phyloP scores from a whole-genome alignment of 2,888 invertebrate genomes.

The Drosophila multiciliata region DNA sequence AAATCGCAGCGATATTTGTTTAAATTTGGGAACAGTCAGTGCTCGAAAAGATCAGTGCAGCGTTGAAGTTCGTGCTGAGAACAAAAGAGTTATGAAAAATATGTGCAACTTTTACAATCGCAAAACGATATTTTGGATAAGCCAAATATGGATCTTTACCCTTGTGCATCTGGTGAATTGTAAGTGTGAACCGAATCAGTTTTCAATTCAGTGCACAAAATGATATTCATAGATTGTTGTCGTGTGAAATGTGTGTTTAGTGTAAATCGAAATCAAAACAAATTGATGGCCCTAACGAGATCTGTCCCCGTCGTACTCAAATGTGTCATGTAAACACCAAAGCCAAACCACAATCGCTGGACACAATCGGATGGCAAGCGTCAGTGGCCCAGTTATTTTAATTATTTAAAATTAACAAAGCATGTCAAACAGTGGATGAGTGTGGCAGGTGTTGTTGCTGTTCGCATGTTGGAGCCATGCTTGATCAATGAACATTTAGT shows the following conservation, averaged over 20 bases:
- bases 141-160: neutral
- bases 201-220: constrained; percentile 6
- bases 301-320: constrained; percentile 9
- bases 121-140: constrained; percentile 1
- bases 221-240: constrained; percentile 36
- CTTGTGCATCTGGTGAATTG: constrained; percentile 13
- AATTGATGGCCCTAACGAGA: constrained; percentile 20
- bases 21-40: constrained; percentile 12
- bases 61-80: constrained; percentile 16
- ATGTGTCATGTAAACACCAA: constrained; percentile 53
- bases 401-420: constrained; percentile 65
- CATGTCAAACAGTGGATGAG: constrained; percentile 6
- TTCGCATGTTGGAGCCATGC: neutral
- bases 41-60: constrained; percentile 33
- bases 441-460: neutral
- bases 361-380: constrained; percentile 62
- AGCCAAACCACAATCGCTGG: constrained; percentile 22
- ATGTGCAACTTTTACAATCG: neutral
- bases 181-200: constrained; percentile 26
- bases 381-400: constrained; percentile 79
- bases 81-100: constrained; percentile 5
- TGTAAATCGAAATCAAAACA: constrained; percentile 53
- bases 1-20: constrained; percentile 28
- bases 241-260: constrained; percentile 28
- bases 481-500: constrained; percentile 16